A percentile compares a stretch with the other conserved stretches of the same genome.
Conservation (phyloP, 2,113 vertebrate species). For the Aviceda subcristata region DNA sequence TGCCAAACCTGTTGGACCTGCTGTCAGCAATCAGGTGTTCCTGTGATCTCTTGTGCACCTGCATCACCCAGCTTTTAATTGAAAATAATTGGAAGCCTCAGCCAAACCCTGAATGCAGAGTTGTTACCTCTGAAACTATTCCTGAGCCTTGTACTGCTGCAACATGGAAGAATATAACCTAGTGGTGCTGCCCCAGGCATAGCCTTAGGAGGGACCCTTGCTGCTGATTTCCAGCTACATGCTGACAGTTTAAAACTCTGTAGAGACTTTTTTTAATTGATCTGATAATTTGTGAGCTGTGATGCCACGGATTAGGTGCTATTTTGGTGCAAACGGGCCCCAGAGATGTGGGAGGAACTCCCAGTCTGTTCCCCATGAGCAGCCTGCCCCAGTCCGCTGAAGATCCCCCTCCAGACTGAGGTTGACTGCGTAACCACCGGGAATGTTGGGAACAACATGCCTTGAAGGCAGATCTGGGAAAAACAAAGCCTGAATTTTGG, state of each 20-base stretch:
- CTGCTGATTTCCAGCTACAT: background rate
- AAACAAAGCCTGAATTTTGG: background rate
- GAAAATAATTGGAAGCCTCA: background rate
- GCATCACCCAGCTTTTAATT: background rate
- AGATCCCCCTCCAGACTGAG: background rate
- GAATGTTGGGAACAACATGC: background rate
- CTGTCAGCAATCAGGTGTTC: background rate
- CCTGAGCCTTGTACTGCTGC: background rate
- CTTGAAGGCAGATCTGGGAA: background rate
- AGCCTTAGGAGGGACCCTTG: background rate
- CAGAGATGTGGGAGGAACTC: background rate
- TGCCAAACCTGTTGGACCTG: background rate
- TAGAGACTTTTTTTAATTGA: background rate
- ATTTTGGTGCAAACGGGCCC: fast-evolving
- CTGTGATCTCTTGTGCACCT: background rate
- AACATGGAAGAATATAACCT: background rate
- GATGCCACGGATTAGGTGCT: background rate
- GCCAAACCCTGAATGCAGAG: background rate
- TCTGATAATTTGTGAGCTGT: background rate
- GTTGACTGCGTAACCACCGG: background rate
- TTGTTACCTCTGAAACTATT: background rate
- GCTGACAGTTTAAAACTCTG: background rate
- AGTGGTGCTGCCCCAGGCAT: background rate
- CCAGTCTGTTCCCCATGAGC: background rate
- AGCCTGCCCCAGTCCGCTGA: background rate